phyloP scores from a whole-genome alignment of 2,113 vertebrate genomes.

The Phycodurus eques region DNA sequence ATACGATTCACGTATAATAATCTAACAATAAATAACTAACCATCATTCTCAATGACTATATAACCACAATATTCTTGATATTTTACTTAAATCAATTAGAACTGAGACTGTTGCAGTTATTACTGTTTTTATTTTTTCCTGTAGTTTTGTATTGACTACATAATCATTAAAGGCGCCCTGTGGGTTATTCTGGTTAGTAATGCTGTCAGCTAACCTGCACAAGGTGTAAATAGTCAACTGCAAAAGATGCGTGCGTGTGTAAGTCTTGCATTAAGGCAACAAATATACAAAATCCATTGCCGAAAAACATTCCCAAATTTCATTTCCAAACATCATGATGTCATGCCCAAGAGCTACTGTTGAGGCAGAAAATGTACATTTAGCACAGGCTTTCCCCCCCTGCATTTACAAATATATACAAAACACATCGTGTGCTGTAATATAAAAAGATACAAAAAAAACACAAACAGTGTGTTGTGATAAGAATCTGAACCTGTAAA shows the following conservation, averaged over 20 bases:
- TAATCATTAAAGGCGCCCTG: no score
- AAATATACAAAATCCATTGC: background rate
- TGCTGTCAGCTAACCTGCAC: background rate
- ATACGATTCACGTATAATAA: no score
- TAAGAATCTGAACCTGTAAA: background rate
- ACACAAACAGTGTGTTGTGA: background rate
- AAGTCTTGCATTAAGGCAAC: background rate
- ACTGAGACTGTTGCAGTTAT: background rate
- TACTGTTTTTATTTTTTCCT: background rate
- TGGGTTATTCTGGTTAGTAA: constrained; percentile 5
- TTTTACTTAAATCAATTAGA: background rate
- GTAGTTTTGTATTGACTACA: no score
- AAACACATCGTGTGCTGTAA: background rate
- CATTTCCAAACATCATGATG: background rate
- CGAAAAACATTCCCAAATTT: background rate
- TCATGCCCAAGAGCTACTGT: background rate
- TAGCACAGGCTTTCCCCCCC: no score
- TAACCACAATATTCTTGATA: background rate
- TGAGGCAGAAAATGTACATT: background rate
- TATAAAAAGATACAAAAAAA: background rate
- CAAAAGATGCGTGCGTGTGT: background rate
- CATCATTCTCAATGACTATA: background rate
- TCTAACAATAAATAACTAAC: background rate
- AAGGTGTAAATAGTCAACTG: constrained; percentile 5
- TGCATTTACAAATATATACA: background rate